Evolutionary conservation across 1,140 invertebrate genomes (phyloP).

Genomic region (Panulirus ornatus): DNA sequence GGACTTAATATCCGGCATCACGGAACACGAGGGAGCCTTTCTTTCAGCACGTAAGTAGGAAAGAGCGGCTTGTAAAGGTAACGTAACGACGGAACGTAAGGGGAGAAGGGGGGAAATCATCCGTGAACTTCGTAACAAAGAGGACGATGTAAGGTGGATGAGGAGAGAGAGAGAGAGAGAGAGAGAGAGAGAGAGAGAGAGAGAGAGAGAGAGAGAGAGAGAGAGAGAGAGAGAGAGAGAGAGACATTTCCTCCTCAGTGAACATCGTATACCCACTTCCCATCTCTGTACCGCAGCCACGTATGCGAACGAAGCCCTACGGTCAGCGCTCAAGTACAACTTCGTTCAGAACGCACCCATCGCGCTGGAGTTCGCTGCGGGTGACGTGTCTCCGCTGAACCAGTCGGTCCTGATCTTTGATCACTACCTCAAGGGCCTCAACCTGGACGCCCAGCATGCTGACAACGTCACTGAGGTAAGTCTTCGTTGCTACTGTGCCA

Average conservation of each 20-base stretch:
- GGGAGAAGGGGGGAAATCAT: too few species aligned
- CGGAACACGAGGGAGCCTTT: slow-evolving; percentile 37
- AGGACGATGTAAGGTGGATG: too few species aligned
- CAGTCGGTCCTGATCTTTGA: slow-evolving; percentile 67
- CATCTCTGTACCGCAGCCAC: slow-evolving; percentile 37
- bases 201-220: neutral
- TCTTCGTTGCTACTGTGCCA: neutral
- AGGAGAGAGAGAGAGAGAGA: too few species aligned
- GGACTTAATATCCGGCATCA: slow-evolving; percentile 55
- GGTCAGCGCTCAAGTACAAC: slow-evolving; percentile 52
- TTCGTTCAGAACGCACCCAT: slow-evolving; percentile 42
- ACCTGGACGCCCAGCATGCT: slow-evolving; percentile 40
- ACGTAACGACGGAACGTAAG: too few species aligned
- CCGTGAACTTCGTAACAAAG: too few species aligned
- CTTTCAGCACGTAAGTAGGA: slow-evolving; percentile 33
- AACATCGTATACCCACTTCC: too few species aligned
- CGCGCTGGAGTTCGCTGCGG: slow-evolving; percentile 61
- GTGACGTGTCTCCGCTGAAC: slow-evolving; percentile 68
- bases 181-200: slow-evolving; percentile 3
- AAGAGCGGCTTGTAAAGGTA: too few species aligned
- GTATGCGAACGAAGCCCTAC: slow-evolving; percentile 53
- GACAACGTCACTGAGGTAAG: slow-evolving; percentile 46
- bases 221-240: neutral
- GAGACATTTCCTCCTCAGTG: neutral
- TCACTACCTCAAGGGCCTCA: slow-evolving; percentile 50